Evolutionary conservation across 37 sponge, comb jelly and placozoan genomes (phyloP), one percentile per base, ranked within the genome.

Genomic region (Agelas oroides): DNA sequence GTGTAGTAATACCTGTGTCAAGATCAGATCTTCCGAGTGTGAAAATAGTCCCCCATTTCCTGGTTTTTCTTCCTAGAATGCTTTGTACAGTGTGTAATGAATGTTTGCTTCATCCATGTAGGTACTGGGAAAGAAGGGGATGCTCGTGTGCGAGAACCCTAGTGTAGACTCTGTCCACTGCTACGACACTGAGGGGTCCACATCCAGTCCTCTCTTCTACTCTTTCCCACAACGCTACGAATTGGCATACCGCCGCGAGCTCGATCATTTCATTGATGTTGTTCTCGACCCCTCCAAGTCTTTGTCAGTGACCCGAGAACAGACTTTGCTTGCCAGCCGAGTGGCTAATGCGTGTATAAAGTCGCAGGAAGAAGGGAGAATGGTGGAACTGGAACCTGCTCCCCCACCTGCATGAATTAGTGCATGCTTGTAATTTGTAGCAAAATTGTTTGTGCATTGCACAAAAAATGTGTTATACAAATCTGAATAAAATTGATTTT

Each of bases 151-250:
- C 28, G 84, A 85, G 28, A 95, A 95, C 61, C 55, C 70, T 16
- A 30, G 1, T 16, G 76, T 80, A 40, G 81, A 87, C 20, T 25
- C 84, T 5, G 77, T 88, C 24, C 34, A 36, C 17, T 58, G 16
- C 38, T 77, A 53, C 38, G 28, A 15, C 54, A 12, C 18, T 12
- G 46, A 24, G 32, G 91, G 91, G 3, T 54, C 37, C 53, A 56
- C 40, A 33, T 20, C 35, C 5, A 59, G 53, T 3, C 75, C 83
- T 17, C 59, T 75, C 20, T 77, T 63, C 52, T 65, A 92, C 67
- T 95, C 96, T 40, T 95, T 95, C 69, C 90, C 96, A 19, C 63
- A 85, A 21, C 82, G 96, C 52, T 95, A 92, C 72, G 35, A 82
- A 37, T 24, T 36, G 19, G 74, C 89, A 20, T 91, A 91, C 59